Base-by-base conservation (phyloP, 2,113 vertebrate genomes). In the Neotragus moschatus region DNA sequence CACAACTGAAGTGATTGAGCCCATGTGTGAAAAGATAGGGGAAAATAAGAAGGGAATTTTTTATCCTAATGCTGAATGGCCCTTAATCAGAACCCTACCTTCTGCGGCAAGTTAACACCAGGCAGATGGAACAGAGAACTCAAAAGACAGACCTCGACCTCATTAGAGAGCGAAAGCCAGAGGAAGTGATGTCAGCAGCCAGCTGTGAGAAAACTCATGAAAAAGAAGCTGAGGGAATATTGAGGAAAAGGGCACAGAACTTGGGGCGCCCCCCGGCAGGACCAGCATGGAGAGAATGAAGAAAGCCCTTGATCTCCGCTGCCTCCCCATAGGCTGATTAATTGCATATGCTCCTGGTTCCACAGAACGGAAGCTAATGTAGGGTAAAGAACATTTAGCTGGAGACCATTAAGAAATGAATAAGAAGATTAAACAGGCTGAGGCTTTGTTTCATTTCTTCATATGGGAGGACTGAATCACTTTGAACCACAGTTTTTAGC, bases 111-210 rank as follows among this genome's bases (percentile, higher is more conserved):
- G 81, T 49, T 45, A 88, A 66, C 28, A 7, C 33, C 11, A 30
- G 60, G 75, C 53, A 17, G 92, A 75, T 13, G 84, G 90, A 91
- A 80, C 36, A 91, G 47, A 88, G n/a, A 77, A 53, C 14, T 28
- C 25, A 75, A 43, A 56, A 81, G 39, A 55, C 26, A 92, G 84
- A 53, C 47, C 73, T 84, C 2, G 17, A 45, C 88, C 80, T 97
- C 56, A 28, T 97, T 97, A 92, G 92, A 51, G 88, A 95, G 75
- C n/a, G 58, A 75, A 94, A 55, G 80, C 63, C 43, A 43, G 55
- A 92, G 90, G 96, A 89, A 85, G 79, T 95, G 87, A 81, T 53
- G 77, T 87, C 81, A 88, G 70, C 19, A 13, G 90, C 17, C 19
- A 33, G 3, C 94, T 28, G 53, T 88, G 70, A 94, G 93, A 85